These are phyloP conservation scores for Taeniopygia guttata DNA, from an alignment of 2,797 vertebrate species.

Conservation along the genomic window DNA sequence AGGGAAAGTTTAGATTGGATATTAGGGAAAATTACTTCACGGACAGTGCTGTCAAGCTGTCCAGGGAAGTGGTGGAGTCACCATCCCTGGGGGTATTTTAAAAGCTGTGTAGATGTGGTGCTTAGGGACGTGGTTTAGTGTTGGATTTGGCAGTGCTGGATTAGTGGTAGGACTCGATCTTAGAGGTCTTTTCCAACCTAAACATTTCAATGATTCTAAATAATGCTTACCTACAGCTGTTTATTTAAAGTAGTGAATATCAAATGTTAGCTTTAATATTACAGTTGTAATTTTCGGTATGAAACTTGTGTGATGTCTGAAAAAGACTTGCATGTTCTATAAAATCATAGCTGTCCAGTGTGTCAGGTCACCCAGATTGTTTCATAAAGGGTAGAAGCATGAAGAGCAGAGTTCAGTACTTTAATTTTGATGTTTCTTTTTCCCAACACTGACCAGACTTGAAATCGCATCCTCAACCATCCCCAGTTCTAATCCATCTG, in stretches of 20 bases:
- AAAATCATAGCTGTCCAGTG: background rate
- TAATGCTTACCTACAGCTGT: background rate
- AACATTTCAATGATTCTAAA: background rate
- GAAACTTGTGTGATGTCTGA: background rate
- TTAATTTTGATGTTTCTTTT: background rate
- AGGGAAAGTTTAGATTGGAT: too few species aligned
- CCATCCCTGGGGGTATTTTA: background rate
- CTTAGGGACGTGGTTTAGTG: background rate
- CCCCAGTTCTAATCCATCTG: constrained; percentile 90
- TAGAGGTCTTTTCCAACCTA: background rate
- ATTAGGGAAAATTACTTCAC: background rate
- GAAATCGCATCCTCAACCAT: constrained; percentile 92
- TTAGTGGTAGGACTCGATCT: background rate
- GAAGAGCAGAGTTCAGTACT: background rate
- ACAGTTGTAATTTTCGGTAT: background rate
- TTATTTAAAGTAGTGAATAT: background rate
- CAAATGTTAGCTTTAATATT: background rate
- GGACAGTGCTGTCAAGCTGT: background rate
- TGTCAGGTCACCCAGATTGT: background rate
- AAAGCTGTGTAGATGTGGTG: background rate
- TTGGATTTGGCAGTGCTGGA: background rate
- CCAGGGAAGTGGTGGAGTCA: background rate
- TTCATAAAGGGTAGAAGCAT: background rate
- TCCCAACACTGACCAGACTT: constrained; percentile 77
- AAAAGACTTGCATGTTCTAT: background rate